Conservation (phyloP, 2,888 invertebrate genomes). For the Octodonta nipae region DNA sequence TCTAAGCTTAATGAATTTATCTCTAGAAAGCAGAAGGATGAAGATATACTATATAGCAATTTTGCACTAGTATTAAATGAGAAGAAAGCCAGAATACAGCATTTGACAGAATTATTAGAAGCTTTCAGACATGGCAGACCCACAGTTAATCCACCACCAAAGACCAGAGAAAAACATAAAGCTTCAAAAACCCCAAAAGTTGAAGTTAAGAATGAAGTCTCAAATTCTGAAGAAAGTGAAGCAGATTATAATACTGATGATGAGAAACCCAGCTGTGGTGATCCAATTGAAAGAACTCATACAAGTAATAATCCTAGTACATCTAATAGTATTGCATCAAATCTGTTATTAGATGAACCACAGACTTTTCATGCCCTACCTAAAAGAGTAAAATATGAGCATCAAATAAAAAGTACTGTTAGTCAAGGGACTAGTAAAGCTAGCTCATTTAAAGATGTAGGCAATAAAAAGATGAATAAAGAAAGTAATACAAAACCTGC, state of each 20-base stretch:
- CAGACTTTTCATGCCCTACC: too few relatives aligned
- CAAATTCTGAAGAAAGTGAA: constrained; percentile 14
- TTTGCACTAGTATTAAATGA: constrained; percentile 29
- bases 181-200: constrained; percentile 9
- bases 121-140: constrained; percentile 20
- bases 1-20: constrained; percentile 19
- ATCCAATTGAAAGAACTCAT: not conserved
- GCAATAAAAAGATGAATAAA: too few relatives aligned
- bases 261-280: constrained; percentile 9
- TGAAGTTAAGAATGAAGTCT: constrained; percentile 14
- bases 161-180: constrained; percentile 11
- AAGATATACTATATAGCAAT: constrained; percentile 24
- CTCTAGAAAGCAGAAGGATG: constrained; percentile 19
- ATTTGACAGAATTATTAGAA: constrained; percentile 27
- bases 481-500: too few relatives aligned
- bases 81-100: constrained; percentile 29
- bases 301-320: not conserved
- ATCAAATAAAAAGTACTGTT: too few relatives aligned
- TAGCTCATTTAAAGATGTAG: too few relatives aligned
- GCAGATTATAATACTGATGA: constrained; percentile 18
- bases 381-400: too few relatives aligned
- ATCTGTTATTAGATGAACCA: too few relatives aligned
- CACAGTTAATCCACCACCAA: constrained; percentile 14
- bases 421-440: too few relatives aligned
- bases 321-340: not conserved